Evolutionary conservation across 2,888 invertebrate species (phyloP).

Genomic region (Latrodectus elegans): DNA sequence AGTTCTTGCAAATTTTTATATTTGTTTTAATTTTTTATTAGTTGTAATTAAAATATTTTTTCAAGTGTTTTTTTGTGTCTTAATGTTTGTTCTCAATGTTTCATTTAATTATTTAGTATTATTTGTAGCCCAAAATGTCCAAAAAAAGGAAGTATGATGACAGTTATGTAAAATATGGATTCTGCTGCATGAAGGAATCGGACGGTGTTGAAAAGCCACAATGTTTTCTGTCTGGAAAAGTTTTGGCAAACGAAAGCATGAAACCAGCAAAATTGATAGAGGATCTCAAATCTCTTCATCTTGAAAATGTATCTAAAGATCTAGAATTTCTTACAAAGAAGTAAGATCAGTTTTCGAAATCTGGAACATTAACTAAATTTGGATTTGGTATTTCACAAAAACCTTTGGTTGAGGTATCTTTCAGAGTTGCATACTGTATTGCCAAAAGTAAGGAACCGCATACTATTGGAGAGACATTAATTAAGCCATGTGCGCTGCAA

Average conservation of each 20-base stretch:
- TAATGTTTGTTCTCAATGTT: too few species aligned
- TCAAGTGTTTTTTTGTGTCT: too few species aligned
- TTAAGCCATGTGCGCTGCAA: conserved; percentile 58
- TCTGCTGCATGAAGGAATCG: too few species aligned
- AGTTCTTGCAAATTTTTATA: too few species aligned
- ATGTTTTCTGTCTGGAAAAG: conserved; percentile 43
- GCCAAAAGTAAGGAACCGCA: conserved; percentile 61
- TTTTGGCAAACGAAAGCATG: conserved; percentile 63
- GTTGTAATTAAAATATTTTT: too few species aligned
- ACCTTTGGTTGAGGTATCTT: conserved; percentile 49
- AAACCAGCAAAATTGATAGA: conserved; percentile 66
- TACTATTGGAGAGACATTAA: conserved; percentile 62
- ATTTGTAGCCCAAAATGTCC: too few species aligned
- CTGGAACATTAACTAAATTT: conserved; percentile 41
- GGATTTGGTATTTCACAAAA: conserved; percentile 45
- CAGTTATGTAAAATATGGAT: too few species aligned
- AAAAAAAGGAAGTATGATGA: too few species aligned
- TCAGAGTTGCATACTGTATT: conserved; percentile 61
- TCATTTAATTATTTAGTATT: too few species aligned
- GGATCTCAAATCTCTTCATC: conserved; percentile 55
- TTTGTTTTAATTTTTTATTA: too few species aligned
- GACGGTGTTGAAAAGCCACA: too few species aligned
- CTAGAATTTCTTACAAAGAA: conserved; percentile 36
- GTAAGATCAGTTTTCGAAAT: conserved; percentile 29
- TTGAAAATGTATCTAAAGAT: conserved; percentile 54